These are phyloP conservation scores for Clarias gariepinus DNA, from an alignment of 2,113 vertebrate genomes.

Conservation along the genomic window DNA sequence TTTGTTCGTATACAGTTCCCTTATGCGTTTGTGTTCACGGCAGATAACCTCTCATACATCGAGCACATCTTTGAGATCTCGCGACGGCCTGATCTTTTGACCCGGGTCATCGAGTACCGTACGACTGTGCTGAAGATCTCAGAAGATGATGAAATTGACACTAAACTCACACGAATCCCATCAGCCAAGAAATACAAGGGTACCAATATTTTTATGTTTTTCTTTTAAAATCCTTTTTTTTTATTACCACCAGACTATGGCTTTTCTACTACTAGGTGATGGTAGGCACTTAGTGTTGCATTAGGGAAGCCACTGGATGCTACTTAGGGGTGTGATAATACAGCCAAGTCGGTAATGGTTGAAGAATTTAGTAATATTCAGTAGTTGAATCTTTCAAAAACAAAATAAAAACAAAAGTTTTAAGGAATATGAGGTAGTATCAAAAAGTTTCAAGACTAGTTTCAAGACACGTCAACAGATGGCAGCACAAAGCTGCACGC, in stretches of 20 bases:
- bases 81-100: conserved; percentile 87
- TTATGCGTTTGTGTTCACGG: not conserved
- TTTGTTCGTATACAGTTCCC: not conserved
- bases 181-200: conserved; percentile 98
- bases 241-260: not conserved
- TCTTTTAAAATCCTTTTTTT: not conserved
- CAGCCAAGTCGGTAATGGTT: too few relatives aligned
- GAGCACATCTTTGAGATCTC: conserved; percentile 97
- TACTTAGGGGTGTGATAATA: not conserved
- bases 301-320: not conserved
- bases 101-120: conserved; percentile 89
- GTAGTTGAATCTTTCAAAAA: too few relatives aligned
- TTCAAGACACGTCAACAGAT: too few relatives aligned
- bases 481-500: too few relatives aligned
- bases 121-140: conserved; percentile 94
- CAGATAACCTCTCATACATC: conserved; percentile 91
- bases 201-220: conserved; percentile 42
- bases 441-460: too few relatives aligned
- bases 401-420: too few relatives aligned
- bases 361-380: too few relatives aligned
- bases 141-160: conserved; percentile 92
- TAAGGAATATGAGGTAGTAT: too few relatives aligned
- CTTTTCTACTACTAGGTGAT: not conserved
- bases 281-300: too few relatives aligned
- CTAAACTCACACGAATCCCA: conserved; percentile 92